phyloP scores from a whole-genome alignment of 1,140 invertebrate genomes.

The Camponotus pennsylvanicus region DNA sequence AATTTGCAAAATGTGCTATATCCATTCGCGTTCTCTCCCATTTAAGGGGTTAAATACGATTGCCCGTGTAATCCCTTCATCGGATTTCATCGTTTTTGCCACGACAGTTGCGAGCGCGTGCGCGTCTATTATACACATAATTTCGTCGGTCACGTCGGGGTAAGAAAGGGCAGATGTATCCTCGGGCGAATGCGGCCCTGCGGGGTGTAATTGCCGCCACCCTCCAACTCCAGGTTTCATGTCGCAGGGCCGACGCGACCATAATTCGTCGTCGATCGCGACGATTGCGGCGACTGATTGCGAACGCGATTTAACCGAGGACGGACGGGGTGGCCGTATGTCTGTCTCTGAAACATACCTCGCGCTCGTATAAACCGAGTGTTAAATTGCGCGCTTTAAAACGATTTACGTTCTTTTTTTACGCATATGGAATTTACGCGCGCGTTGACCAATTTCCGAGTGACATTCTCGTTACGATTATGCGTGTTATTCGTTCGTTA shows the following conservation, averaged over 20 bases:
- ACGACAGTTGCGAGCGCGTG: constrained; percentile 16
- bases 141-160: constrained; percentile 27
- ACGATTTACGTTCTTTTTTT: constrained; percentile 70
- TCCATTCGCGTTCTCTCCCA: not conserved
- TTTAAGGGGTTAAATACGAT: constrained; percentile 52
- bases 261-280: constrained; percentile 74
- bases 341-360: constrained; percentile 69
- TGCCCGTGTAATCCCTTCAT: constrained; percentile 32
- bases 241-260: constrained; percentile 73
- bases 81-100: constrained; percentile 43
- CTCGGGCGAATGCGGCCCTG: constrained; percentile 47
- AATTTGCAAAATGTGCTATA: constrained; percentile 14
- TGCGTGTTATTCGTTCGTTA: not conserved
- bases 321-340: constrained; percentile 60
- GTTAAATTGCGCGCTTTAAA: constrained; percentile 69
- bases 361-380: constrained; percentile 59
- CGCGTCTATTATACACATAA: constrained; percentile 54
- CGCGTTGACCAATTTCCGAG: not conserved
- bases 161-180: constrained; percentile 45
- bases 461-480: constrained; percentile 21
- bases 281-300: constrained; percentile 71
- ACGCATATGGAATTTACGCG: constrained; percentile 55
- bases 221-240: constrained; percentile 16
- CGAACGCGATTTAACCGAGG: constrained; percentile 73
- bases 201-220: constrained; percentile 54